Evolutionary conservation across 92 coral and sea anemone genomes (phyloP).

Genomic region (Epizoanthus illoricatus): DNA sequence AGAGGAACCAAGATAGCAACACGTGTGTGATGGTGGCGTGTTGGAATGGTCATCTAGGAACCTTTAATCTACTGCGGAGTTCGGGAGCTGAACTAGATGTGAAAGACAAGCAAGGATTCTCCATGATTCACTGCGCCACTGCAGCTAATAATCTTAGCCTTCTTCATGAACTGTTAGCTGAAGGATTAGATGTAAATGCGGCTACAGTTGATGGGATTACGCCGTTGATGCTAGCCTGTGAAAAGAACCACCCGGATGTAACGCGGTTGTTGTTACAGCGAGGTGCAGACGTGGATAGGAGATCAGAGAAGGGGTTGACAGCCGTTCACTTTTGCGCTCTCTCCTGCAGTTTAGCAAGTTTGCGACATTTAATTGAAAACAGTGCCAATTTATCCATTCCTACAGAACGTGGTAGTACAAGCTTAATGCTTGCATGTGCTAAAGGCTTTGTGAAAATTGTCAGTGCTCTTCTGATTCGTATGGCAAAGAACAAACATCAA

Average conservation of each 20-base stretch:
- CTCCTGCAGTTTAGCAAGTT: constrained; percentile 68
- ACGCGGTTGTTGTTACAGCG: constrained; percentile 65
- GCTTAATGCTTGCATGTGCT: constrained; percentile 81
- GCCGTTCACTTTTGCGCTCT: constrained; percentile 81
- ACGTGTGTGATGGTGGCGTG: constrained; percentile 87
- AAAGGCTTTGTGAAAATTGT: constrained; percentile 76
- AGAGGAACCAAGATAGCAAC: constrained; percentile 80
- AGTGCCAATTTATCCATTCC: constrained; percentile 63
- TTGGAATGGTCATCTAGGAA: constrained; percentile 83
- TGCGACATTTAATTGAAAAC: constrained; percentile 71
- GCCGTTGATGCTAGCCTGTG: constrained; percentile 80
- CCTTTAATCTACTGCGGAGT: constrained; percentile 61
- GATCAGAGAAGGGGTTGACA: constrained; percentile 70
- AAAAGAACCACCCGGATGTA: constrained; percentile 79
- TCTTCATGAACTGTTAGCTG: constrained; percentile 63
- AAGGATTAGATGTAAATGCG: constrained; percentile 59
- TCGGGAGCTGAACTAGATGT: constrained; percentile 72
- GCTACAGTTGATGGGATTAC: constrained; percentile 75
- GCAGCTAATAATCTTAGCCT: constrained; percentile 76
- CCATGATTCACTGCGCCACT: constrained; percentile 75
- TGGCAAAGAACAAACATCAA: constrained; percentile 51
- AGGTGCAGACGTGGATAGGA: constrained; percentile 61
- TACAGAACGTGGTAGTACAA: constrained; percentile 77
- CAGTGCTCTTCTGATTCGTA: constrained; percentile 60
- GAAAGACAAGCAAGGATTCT: constrained; percentile 74